phyloP scores from a whole-genome alignment of 2,888 invertebrate genomes.

The Junonia oenone region DNA sequence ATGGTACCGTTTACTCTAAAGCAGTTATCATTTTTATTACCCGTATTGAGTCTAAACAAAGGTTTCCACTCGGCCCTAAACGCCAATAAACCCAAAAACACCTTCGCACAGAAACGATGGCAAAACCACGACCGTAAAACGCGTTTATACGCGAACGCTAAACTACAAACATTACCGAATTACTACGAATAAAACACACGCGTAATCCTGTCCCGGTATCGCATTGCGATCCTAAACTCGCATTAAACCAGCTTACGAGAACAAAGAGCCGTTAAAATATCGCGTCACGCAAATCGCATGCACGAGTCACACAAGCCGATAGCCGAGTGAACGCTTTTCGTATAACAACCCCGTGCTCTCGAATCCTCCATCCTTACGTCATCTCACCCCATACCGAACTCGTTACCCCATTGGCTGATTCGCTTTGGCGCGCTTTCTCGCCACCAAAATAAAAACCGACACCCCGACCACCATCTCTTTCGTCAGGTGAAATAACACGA shows the following conservation, averaged over 20 bases:
- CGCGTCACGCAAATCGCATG: constrained; percentile 49
- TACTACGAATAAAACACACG: constrained; percentile 68
- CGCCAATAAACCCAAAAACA: constrained; percentile 72
- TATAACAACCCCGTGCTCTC: constrained; percentile 69
- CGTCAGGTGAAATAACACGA: constrained; percentile 37
- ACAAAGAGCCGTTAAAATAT: constrained; percentile 70
- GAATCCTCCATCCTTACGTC: constrained; percentile 63
- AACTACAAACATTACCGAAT: constrained; percentile 60
- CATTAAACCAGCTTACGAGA: constrained; percentile 57
- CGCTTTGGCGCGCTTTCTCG: constrained; percentile 75
- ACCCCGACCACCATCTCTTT: constrained; percentile 46
- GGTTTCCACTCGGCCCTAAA: constrained; percentile 65
- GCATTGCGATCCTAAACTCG: constrained; percentile 53
- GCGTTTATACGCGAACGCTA: constrained; percentile 49
- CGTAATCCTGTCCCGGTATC: constrained; percentile 57
- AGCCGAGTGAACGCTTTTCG: constrained; percentile 71
- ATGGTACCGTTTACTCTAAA: constrained; percentile 28
- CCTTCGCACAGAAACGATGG: constrained; percentile 69
- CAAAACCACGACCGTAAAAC: constrained; percentile 69
- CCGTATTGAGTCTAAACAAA: constrained; percentile 59
- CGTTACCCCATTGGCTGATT: constrained; percentile 53
- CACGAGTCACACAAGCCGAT: constrained; percentile 58
- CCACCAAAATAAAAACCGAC: constrained; percentile 44
- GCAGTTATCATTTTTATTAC: constrained; percentile 51
- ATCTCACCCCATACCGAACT: constrained; percentile 71